Base-by-base conservation (phyloP, 2,888 invertebrate species). In the Apodemia mormo region DNA sequence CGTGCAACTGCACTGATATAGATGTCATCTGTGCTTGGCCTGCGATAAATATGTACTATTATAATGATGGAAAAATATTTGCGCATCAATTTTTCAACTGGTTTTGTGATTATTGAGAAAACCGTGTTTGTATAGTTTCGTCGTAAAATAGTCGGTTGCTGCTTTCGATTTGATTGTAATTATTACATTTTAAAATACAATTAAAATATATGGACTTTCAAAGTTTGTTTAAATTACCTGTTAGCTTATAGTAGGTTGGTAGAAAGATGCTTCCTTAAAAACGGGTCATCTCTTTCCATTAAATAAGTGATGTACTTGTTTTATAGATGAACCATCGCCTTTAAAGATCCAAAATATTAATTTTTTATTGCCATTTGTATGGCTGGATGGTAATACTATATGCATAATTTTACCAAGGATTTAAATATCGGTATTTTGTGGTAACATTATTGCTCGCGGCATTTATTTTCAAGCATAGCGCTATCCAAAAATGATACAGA, bases 141-240 rank as follows among this genome's bases (percentile, higher is more conserved):
- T 30, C 58, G 58, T 61, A 30, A 30, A 61, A 61, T 61, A 61
- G 61, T 33, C 6, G 2, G 33, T 61, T 61, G 61, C 61, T 30
- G 61, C 30, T 61, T 49, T 61, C 33, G 14, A 61, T 61, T 61
- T 61, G 12, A 61, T 29, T 61, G 61, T 61, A 61, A 61, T 61
- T 33, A 33, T 40, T 40, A 30, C 14, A 61, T 33, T 61, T 61
- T 12, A 58, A 61, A 61, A 61, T 33, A 14, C 33, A 1, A 61
- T 30, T 61, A 61, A 58, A 58, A 33, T 33, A 61, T 33, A 61
- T 61, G 33, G 9, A 7, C 30, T 61, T 30, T 61, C 33, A 1
- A 61, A 30, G 30, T 33, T 30, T 61, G 30, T 30, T 30, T 61
- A 30, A 33, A 49, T 49, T 49, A n/a, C n/a, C 49, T 49, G 1